phyloP scores from a whole-genome alignment of 2,888 invertebrate genomes.

The Listrodromus nycthemerus region DNA sequence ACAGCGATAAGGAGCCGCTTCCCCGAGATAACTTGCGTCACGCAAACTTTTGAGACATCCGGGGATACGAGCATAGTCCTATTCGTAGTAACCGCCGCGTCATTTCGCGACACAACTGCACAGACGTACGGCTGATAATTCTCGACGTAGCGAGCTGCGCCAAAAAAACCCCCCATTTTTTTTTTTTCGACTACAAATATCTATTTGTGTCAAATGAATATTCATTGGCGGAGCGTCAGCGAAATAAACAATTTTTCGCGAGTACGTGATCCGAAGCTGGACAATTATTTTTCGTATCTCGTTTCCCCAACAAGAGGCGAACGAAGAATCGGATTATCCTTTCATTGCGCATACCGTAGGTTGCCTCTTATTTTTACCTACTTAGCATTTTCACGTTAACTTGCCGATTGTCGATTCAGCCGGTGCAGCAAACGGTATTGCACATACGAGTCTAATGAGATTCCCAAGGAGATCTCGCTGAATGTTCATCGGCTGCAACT shows the following conservation, averaged over 20 bases:
- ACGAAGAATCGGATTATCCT: background rate
- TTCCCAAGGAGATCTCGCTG: slow-evolving; percentile 73
- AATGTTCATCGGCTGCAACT: slow-evolving; percentile 74
- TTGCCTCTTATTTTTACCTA: background rate
- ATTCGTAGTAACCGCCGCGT: slow-evolving; percentile 2
- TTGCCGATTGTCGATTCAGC: slow-evolving; percentile 41
- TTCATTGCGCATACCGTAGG: background rate
- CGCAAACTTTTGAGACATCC: slow-evolving; percentile 65
- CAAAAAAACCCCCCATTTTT: background rate
- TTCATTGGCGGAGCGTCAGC: background rate
- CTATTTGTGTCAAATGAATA: background rate
- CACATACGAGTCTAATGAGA: slow-evolving; percentile 73
- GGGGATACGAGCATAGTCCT: background rate
- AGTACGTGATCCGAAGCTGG: background rate
- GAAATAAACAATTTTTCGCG: background rate
- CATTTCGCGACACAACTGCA: background rate
- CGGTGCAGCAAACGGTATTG: slow-evolving; percentile 30
- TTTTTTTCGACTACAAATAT: background rate
- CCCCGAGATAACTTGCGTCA: slow-evolving; percentile 78
- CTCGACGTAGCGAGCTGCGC: background rate
- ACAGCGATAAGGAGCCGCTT: slow-evolving; percentile 70
- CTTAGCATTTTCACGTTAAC: background rate
- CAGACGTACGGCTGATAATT: background rate
- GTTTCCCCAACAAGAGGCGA: background rate
- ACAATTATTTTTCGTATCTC: background rate